A percentile compares a stretch with the other conserved stretches of the same genome.
These are phyloP conservation scores for Porites evermanni DNA, from an alignment of 92 coral and sea anemone species.

Conservation along the genomic window DNA sequence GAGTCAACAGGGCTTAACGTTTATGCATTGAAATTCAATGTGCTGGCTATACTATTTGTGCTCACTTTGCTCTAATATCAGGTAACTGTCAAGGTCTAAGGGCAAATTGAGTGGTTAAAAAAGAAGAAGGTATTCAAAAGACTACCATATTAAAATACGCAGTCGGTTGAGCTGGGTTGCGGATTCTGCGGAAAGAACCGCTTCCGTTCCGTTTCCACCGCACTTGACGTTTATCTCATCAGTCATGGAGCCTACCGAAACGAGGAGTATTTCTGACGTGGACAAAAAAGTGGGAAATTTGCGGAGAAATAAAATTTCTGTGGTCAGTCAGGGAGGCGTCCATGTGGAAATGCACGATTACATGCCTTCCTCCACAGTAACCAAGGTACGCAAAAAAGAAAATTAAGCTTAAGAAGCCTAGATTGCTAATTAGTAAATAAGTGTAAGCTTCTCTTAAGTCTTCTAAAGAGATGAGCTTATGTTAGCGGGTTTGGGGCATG, in stretches of 20 bases:
- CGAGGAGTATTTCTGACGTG: neutral
- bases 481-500: no score
- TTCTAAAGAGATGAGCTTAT: no score
- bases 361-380: neutral
- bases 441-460: neutral
- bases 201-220: neutral
- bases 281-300: neutral
- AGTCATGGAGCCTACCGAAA: neutral
- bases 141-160: neutral
- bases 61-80: neutral
- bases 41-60: neutral
- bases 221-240: neutral
- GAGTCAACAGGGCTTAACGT: slow-evolving; percentile 8
- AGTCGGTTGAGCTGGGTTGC: no score
- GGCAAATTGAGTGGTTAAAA: neutral
- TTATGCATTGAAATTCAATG: slow-evolving; percentile 1
- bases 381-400: neutral
- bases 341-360: neutral
- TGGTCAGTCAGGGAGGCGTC: slow-evolving; percentile 26
- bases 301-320: slow-evolving; percentile 31
- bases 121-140: neutral
- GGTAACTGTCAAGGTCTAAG: neutral
- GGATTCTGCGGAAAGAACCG: neutral
- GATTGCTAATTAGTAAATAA: neutral
- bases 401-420: neutral